Evolutionary conservation across 2,113 vertebrate genomes (phyloP).

Genomic region (Entelurus aequoreus): DNA sequence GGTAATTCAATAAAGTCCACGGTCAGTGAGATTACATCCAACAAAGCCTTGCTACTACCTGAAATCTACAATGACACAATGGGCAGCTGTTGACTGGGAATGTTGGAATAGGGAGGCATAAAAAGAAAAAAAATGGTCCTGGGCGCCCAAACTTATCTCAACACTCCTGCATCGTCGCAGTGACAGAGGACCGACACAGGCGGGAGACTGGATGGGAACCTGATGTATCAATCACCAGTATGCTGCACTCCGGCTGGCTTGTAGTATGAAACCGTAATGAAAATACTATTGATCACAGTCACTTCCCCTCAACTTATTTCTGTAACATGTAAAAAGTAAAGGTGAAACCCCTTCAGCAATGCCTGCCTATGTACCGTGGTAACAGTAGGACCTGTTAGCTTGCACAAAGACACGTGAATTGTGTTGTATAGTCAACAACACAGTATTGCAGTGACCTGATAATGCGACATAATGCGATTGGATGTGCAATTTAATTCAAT

Average conservation of each 20-base stretch:
- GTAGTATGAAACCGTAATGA: slow-evolving; percentile 74
- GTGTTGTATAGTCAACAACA: background rate
- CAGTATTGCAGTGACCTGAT: background rate
- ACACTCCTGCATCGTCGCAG: slow-evolving; percentile 38
- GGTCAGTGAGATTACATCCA: slow-evolving; percentile 41
- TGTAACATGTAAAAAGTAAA: slow-evolving; percentile 49
- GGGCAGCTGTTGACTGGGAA: slow-evolving; percentile 60
- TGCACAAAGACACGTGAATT: background rate
- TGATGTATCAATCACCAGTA: slow-evolving; percentile 69
- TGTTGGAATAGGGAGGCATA: slow-evolving; percentile 27
- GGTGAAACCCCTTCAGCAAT: slow-evolving; percentile 50
- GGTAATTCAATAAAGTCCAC: slow-evolving; percentile 61
- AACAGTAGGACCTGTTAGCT: slow-evolving; percentile 23
- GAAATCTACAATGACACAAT: slow-evolving; percentile 62
- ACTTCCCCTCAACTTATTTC: slow-evolving; percentile 63
- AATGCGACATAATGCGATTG: too few relatives aligned
- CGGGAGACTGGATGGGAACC: slow-evolving; percentile 23
- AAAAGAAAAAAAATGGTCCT: slow-evolving; percentile 42
- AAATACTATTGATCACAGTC: slow-evolving; percentile 70
- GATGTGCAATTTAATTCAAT: background rate
- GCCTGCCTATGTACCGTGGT: slow-evolving; percentile 28
- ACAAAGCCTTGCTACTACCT: slow-evolving; percentile 37
- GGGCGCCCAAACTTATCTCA: slow-evolving; percentile 39
- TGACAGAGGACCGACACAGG: slow-evolving; percentile 47
- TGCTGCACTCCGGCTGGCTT: slow-evolving; percentile 43